Conservation (phyloP, 2,797 vertebrate genomes). For the Hirundo rustica region DNA sequence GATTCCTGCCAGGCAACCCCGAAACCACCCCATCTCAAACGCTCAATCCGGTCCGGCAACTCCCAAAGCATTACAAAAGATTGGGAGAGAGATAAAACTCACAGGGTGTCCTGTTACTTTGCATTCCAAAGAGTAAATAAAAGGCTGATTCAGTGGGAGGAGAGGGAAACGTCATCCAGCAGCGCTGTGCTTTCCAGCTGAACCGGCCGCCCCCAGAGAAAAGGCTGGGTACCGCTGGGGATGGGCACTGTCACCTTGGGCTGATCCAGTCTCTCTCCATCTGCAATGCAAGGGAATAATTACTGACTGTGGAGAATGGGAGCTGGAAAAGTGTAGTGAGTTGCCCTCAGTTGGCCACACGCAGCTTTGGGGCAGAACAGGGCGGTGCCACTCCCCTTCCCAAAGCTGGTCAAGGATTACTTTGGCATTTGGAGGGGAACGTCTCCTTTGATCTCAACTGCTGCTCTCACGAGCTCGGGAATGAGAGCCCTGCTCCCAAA, state of each 20-base stretch:
- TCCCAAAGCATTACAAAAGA: slow-evolving; percentile 22
- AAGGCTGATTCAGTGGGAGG: slow-evolving; percentile 68
- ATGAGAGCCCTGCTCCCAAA: background rate
- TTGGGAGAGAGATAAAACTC: slow-evolving; percentile 36
- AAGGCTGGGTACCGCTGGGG: background rate
- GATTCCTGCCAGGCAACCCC: slow-evolving; percentile 36
- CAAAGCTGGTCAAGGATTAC: background rate
- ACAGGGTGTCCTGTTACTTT: slow-evolving; percentile 65
- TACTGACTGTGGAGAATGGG: background rate
- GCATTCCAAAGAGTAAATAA: slow-evolving; percentile 59
- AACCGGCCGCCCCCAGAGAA: background rate
- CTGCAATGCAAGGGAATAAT: background rate
- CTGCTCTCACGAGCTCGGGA: background rate
- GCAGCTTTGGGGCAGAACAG: background rate
- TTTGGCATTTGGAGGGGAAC: background rate
- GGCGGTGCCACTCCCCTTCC: background rate
- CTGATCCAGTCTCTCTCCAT: background rate
- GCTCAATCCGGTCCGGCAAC: slow-evolving; percentile 15
- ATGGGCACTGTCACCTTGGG: background rate
- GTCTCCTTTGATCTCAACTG: background rate
- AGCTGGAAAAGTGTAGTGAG: background rate
- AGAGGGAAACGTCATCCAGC: slow-evolving; percentile 13
- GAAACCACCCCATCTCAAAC: slow-evolving; percentile 16
- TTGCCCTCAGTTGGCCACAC: background rate
- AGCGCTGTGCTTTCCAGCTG: background rate